Evolutionary conservation across 1,140 invertebrate species (phyloP).

Genomic region (Ceratosolen fusciceps): DNA sequence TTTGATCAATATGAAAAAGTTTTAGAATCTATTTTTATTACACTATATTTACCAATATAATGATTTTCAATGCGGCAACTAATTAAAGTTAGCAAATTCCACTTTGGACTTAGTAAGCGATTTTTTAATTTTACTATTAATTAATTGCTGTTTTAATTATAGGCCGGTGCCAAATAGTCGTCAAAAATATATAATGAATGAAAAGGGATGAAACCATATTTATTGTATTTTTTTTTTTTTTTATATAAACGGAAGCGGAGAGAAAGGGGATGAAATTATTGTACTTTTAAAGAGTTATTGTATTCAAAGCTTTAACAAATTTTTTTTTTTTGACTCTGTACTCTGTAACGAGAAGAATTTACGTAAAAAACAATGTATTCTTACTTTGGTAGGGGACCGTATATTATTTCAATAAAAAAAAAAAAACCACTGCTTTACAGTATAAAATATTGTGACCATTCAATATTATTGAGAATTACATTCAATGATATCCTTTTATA

Average conservation of each 20-base stretch:
- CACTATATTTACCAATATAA: constrained; percentile 27
- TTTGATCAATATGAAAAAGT: constrained; percentile 1
- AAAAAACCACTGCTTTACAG: no score
- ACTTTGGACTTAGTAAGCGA: constrained; percentile 33
- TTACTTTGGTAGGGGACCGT: no score
- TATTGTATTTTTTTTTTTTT: no score
- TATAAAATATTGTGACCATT: no score
- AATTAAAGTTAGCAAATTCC: constrained; percentile 20
- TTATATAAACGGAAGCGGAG: background rate
- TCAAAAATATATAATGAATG: constrained; percentile 9
- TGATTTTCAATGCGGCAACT: constrained; percentile 31
- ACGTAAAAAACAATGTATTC: background rate
- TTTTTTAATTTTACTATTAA: constrained; percentile 1
- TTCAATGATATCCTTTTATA: no score
- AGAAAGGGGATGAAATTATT: background rate
- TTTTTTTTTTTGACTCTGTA: no score
- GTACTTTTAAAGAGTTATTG: background rate
- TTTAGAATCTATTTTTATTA: constrained; percentile 31
- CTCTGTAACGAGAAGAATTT: constrained; percentile 11
- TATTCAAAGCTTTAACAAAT: no score
- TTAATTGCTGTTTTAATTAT: constrained; percentile 13
- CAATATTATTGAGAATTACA: no score
- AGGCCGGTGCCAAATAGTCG: constrained; percentile 45
- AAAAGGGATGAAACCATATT: background rate
- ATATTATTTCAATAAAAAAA: no score